A percentile compares a stretch with the other conserved stretches of the same genome.
phyloP scores from a whole-genome alignment of 2,113 vertebrate genomes.

The Rostratula benghalensis region DNA sequence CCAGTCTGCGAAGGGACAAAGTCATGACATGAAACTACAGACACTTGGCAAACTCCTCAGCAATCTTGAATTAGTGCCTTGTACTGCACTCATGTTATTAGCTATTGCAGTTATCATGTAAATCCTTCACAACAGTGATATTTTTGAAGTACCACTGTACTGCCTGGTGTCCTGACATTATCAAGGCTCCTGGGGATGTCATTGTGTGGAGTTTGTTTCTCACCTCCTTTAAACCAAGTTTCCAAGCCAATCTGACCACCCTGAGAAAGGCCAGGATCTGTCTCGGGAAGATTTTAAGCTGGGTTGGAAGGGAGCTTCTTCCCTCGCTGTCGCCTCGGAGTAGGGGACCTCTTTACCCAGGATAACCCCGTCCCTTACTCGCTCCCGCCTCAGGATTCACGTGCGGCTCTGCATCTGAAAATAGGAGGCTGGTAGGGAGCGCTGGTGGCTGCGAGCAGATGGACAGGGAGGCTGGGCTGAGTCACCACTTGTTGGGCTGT shows the following conservation, averaged over 20 bases:
- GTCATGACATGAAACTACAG: neutral
- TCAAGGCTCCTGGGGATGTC: neutral
- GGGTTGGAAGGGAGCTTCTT: neutral
- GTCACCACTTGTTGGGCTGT: conserved; percentile 17
- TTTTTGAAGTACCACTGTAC: neutral
- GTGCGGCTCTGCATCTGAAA: neutral
- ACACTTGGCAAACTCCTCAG: neutral
- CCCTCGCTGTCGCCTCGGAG: neutral
- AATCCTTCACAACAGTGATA: neutral
- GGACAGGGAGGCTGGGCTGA: neutral
- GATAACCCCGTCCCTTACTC: neutral
- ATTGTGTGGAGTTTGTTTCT: neutral
- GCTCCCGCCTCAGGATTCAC: neutral
- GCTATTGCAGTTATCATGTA: neutral
- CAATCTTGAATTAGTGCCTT: neutral
- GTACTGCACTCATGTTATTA: neutral
- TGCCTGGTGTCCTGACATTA: neutral
- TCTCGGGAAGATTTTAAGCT: neutral
- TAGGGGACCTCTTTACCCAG: neutral
- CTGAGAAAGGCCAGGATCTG: neutral
- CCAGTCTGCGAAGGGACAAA: neutral
- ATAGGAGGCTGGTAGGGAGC: neutral
- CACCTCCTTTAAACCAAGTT: neutral
- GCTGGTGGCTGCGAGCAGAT: neutral
- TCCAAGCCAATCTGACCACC: neutral